Evolutionary conservation across 1,140 invertebrate genomes (phyloP), one percentile per base, ranked within the genome.

Genomic region (Drosophila malerkotliana): DNA sequence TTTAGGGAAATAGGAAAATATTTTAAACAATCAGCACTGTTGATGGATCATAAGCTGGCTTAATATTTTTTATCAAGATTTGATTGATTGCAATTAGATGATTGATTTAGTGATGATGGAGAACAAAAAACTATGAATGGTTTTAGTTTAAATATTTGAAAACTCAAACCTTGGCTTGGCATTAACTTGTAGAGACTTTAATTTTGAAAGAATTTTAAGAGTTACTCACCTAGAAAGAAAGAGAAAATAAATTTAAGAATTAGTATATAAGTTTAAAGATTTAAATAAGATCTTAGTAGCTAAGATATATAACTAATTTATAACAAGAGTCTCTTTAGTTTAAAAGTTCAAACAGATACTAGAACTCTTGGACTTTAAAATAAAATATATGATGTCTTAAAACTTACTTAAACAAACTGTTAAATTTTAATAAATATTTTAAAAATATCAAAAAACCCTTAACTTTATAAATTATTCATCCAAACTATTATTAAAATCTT

Each of bases 161-260:
- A 32, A 21, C 34, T 48, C 28, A 54, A 34, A 39, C 79, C 54
- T 68, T 82, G 58, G 74, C 79, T 63, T 72, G 55, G 30, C 44
- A 37, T 8, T 15, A 32, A 26, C 5, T 54, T 8, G 15, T 39
- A 32, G 32, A 8, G 9, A 7, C 9, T 32, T 32, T 32, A 9
- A 3, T 32, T 9, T 8, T n/a, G 8, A 41, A 41, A 14, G 39
- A 41, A 44, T 44, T 44, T 71, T 10, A 61, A 12, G 24, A 41
- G n/a, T 47, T 47, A 85, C 82, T 85, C 71, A 85, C 82, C 82
- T 87, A 78, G 21, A 85, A 85, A 14, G 68, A 85, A 32, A 85
- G 28, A 75, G 12, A 51, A 28, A 32, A 15, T 18, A 1, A 1
- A 44, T 51, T 51, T 24, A 21, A n/a, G 12, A 21, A 3, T n/a